These are phyloP conservation scores for Merops nubicus DNA, from an alignment of 2,113 vertebrate genomes.

Conservation along the genomic window DNA sequence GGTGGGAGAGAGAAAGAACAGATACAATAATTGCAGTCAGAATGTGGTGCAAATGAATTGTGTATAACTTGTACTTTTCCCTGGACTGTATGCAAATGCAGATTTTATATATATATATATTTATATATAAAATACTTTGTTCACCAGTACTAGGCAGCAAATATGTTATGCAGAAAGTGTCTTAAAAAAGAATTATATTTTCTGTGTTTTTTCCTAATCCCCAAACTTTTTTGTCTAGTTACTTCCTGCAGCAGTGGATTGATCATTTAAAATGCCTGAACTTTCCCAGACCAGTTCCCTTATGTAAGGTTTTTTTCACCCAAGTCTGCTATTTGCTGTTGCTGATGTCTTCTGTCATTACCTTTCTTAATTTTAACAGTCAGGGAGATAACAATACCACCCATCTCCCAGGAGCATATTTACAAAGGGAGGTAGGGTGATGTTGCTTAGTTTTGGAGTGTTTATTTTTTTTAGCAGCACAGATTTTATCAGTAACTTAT, in stretches of 20 bases:
- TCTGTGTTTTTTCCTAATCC: not conserved
- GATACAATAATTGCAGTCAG: not conserved
- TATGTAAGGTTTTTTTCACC: not conserved
- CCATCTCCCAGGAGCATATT: not conserved
- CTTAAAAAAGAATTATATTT: not conserved
- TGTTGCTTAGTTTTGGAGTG: not conserved
- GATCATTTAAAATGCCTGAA: not conserved
- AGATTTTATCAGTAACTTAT: not conserved
- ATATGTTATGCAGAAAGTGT: not conserved
- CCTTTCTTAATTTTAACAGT: not conserved
- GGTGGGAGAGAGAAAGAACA: conserved; percentile 74
- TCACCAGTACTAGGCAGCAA: not conserved
- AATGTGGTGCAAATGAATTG: not conserved
- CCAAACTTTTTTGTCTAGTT: not conserved
- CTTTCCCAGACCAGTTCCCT: not conserved
- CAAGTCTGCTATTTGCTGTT: not conserved
- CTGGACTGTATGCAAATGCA: not conserved
- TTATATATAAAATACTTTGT: not conserved
- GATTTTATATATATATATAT: not conserved
- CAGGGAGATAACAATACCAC: not conserved
- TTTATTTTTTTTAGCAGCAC: not conserved
- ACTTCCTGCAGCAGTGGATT: not conserved
- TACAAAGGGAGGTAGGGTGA: not conserved
- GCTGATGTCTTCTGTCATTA: not conserved
- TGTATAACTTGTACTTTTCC: not conserved